phyloP scores from a whole-genome alignment of 2,113 vertebrate species.

The Tenebrosternarchus preto region DNA sequence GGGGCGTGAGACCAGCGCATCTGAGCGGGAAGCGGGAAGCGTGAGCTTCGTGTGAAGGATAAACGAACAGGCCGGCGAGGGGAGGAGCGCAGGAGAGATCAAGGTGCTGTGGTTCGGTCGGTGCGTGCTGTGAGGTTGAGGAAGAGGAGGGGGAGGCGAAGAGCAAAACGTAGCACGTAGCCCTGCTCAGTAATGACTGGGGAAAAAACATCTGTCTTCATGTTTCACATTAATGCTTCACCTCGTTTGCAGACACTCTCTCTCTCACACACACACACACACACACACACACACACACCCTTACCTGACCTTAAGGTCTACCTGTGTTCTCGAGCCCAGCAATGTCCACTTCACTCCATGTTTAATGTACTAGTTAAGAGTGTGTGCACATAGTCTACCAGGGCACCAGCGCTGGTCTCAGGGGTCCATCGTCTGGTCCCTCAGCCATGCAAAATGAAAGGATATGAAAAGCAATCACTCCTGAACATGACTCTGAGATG shows the following conservation, averaged over 20 bases:
- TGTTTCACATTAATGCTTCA: too few relatives aligned
- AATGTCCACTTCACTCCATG: slow-evolving; percentile 40
- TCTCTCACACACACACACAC: slow-evolving; percentile 21
- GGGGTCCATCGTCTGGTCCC: slow-evolving; percentile 46
- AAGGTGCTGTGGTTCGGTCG: neutral
- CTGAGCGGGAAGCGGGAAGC: too few relatives aligned
- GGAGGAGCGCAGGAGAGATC: neutral
- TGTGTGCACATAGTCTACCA: slow-evolving; percentile 2
- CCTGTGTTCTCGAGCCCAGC: neutral
- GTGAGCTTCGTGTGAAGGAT: neutral
- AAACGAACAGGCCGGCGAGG: neutral
- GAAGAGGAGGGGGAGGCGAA: neutral
- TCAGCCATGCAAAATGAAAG: slow-evolving; percentile 28
- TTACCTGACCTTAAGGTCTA: slow-evolving; percentile 24
- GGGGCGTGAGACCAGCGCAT: neutral
- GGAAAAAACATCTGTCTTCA: slow-evolving; percentile 4
- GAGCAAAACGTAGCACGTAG: neutral
- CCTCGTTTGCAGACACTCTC: neutral
- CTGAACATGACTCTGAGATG: slow-evolving; percentile 68
- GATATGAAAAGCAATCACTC: slow-evolving; percentile 75
- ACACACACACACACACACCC: neutral
- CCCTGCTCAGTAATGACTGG: neutral
- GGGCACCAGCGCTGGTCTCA: slow-evolving; percentile 36
- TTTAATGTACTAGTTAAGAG: slow-evolving; percentile 55
- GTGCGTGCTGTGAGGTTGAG: neutral